Percentiles rank a stretch among this genome's conserved stretches.
These are phyloP conservation scores for Lipophrys pholis DNA, from an alignment of 2,113 vertebrate genomes.

Conservation along the genomic window DNA sequence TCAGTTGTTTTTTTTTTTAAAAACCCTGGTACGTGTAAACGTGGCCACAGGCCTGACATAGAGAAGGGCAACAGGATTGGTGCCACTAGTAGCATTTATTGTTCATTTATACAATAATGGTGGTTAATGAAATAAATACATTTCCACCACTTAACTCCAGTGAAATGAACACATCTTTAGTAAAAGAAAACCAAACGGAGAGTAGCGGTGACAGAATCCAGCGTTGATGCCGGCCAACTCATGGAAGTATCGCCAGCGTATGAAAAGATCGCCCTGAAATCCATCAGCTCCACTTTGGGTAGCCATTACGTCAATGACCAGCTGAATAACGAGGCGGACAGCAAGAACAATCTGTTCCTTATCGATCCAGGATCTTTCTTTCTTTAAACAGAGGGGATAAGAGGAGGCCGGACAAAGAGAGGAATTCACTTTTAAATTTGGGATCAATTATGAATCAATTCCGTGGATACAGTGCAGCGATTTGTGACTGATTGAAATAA, in stretches of 20 bases:
- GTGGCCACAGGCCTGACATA: no score
- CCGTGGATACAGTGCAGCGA: background rate
- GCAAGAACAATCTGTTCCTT: conserved; percentile 14
- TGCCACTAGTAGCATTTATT: no score
- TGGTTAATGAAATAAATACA: no score
- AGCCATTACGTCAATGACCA: background rate
- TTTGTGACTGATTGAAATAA: conserved; percentile 3
- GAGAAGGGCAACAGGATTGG: no score
- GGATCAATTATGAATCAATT: conserved; percentile 5
- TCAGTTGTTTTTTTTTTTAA: no score
- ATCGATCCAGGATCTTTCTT: conserved; percentile 2
- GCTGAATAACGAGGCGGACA: background rate
- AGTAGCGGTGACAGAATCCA: no score
- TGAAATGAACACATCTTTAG: no score
- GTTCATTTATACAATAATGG: no score
- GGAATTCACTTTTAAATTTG: background rate
- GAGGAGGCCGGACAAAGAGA: background rate
- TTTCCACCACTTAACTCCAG: no score
- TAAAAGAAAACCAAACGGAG: no score
- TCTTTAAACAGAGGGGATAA: background rate
- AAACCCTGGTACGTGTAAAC: no score
- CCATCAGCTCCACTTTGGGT: background rate
- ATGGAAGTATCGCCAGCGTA: background rate
- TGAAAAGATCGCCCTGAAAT: background rate
- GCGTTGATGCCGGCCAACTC: no score